Base-by-base conservation (phyloP, 1,140 invertebrate species). In the Triops cancriformis region DNA sequence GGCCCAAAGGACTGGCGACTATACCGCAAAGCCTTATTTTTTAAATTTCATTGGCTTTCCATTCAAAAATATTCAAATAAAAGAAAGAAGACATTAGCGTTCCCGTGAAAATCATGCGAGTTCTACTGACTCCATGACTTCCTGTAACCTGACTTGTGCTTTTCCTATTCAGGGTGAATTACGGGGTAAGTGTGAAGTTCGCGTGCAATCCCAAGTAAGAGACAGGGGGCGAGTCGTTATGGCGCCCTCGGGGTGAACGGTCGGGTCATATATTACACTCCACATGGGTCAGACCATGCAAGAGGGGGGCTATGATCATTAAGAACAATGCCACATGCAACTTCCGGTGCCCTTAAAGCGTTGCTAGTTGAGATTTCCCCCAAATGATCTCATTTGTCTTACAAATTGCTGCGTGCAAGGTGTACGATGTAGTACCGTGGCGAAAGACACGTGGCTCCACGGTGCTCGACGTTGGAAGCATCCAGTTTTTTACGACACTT, bases 361-460 rank as follows among this genome's bases (percentile, higher is more conserved):
- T 18, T 23, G 51, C 51, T 64, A 64, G 51, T 64, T 64, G 51
- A 64, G 51, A 64, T 64, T 64, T 64, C 51, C 51, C 51, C 51
- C 51, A 64, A 64, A 64, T 64, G 51, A 64, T 64, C 51, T 23
- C 51, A 64, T 64, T 64, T 64, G 51, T 64, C 51, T 23, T 64
- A 23, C 51, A 64, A 64, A 64, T 64, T 64, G 51, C 51, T 64
- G 31, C 51, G 51, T 64, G 51, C 51, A 64, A 64, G 51, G 51
- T 64, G 23, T 64, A 64, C 51, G 6, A 64, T 64, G 51, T 64
- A 64, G 51, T 23, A 64, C 51, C 51, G 51, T 64, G 23, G 51
- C 51, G n/a, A 64, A 64, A 64, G 51, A 23, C 51, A 64, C 51
- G 51, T 64, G 51, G 18, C 31, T 37, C 6, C 51, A 64, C 51